Evolutionary conservation across 2,888 invertebrate species (phyloP), one percentile per base, ranked within the genome.

Genomic region (Dryadula phaetusa): DNA sequence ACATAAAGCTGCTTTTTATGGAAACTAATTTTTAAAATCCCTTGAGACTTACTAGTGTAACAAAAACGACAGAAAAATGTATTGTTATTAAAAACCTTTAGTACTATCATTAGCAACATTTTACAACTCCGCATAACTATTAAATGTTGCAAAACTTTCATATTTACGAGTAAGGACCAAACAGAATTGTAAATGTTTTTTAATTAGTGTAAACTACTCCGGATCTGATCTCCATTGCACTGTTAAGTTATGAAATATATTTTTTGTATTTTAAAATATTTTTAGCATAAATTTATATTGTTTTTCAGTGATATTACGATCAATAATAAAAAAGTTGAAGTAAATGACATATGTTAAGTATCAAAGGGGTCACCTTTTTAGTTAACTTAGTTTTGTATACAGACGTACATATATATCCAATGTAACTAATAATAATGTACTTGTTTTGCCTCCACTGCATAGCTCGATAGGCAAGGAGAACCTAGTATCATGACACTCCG

Each of bases 181-280:
- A 52, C 52, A 28, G 52, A 52, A 28, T 32, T 52, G 52, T 52
- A 52, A 16, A 32, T 52, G 28, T 52, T 52, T 16, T 52, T 52
- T 52, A 52, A 52, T 52, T 52, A 52, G 16, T 52, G 28, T 32
- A 52, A 52, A 52, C 52, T 28, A 52, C 28, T 16, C 52, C 10
- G 16, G 28, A 52, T 32, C 52, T 18, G 28, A 52, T 28, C 28
- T 8, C 16, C 10, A 52, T 28, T 52, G 10, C 16, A 10, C n/a
- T 52, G 10, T 52, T 1, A 28, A 52, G 10, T 16, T 1, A 52
- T 10, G 12, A 52, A 28, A 28, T 18, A n/a, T 28, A 52, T 25
- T 18, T 25, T 18, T 4, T 28, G 52, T 52, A 32, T 52, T 52
- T 52, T 32, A 16, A 16, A 52, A 52, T 52, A 28, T 10, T 49